Percentiles rank a stretch among this genome's conserved stretches.
phyloP scores from a whole-genome alignment of 2,113 vertebrate species.

The Rhea americana region DNA sequence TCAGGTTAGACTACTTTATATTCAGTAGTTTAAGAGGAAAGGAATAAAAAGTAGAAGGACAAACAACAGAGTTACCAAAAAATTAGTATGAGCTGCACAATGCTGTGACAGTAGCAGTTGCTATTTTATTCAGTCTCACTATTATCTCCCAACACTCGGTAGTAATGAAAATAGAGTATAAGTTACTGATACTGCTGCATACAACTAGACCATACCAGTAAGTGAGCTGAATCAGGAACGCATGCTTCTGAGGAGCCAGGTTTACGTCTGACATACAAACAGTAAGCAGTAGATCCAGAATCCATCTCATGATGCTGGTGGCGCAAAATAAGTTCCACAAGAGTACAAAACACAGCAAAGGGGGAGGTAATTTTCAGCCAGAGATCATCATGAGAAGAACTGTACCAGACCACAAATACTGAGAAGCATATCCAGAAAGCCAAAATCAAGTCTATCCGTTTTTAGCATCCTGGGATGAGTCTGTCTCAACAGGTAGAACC shows the following conservation, averaged over 20 bases:
- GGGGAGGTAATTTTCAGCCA: background rate
- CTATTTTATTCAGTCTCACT: background rate
- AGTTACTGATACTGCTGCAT: background rate
- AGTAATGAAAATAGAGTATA: background rate
- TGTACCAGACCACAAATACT: background rate
- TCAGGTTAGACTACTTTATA: background rate
- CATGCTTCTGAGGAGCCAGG: background rate
- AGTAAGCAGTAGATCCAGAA: background rate
- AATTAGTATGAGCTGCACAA: background rate
- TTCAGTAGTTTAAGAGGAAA: background rate
- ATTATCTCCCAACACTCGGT: background rate
- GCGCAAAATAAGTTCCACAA: background rate
- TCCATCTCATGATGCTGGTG: no score
- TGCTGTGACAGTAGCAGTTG: accelerated
- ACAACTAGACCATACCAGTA: background rate
- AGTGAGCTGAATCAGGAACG: background rate
- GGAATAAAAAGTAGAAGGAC: background rate
- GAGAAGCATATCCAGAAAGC: background rate
- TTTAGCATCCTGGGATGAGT: background rate
- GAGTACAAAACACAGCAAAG: background rate
- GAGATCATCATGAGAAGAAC: background rate
- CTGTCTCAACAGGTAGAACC: background rate
- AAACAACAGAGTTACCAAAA: background rate
- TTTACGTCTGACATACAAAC: background rate
- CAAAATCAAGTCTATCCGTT: background rate